Base-by-base conservation (phyloP, 2,888 invertebrate species). In the Alcis repandata region DNA sequence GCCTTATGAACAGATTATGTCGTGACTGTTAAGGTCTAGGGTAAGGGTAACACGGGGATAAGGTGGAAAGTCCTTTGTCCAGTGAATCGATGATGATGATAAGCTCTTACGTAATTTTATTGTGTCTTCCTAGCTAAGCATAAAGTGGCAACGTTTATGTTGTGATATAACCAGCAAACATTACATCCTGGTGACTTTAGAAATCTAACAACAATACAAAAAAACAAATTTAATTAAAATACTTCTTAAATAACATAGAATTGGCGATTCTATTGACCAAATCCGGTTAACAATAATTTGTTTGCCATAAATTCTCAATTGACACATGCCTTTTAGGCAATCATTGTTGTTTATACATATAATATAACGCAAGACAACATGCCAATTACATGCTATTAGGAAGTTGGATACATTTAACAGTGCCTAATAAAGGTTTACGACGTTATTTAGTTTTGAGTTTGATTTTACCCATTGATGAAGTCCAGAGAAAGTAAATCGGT, bases 151-250 rank as follows among this genome's bases (percentile, higher is more conserved):
- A 54, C 19, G 53, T 53, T 58, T 15, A 15, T 52, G 38, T 38
- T 38, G 15, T 57, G 22, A 57, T n/a, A 51, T 57, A 57, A 58
- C 38, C 45, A 56, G 20, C 46, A 36, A 33, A 53, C 22, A 22
- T 36, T n/a, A 32, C 63, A 53, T 59, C 46, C 52, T 53, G 41
- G 63, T 48, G 15, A 53, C 46, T 46, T 59, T 63, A 59, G 63
- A 64, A 64, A 64, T 64, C 54, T 32, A 49, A 63, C 53, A 59
- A 51, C 56, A 65, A 57, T 60, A 15, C 43, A 20, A 54, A 56
- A 54, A 46, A n/a, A n/a, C n/a, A 9, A 57, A 36, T 2, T 46
- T 51, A 51, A 60, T 60, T 40, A 32, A 52, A 51, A 54, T 15
- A 60, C 54, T 41, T 22, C n/a, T n/a, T n/a, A n/a, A n/a, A n/a